These are phyloP conservation scores for Pseudochaenichthys georgianus DNA, from an alignment of 2,797 vertebrate genomes.

Conservation along the genomic window DNA sequence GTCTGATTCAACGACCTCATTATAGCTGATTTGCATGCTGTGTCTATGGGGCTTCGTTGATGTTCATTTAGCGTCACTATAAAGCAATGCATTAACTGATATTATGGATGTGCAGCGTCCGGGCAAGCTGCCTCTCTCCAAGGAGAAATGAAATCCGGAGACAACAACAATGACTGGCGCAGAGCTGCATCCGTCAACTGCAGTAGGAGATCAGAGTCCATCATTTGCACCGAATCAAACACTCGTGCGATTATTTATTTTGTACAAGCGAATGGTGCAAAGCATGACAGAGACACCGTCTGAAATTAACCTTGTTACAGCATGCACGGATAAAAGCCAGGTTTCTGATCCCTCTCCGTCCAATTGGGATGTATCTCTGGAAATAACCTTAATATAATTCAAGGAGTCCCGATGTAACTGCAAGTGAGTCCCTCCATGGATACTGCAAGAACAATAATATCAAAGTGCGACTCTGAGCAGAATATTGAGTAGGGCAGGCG, in stretches of 20 bases:
- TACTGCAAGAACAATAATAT: not conserved
- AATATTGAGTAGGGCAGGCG: not conserved
- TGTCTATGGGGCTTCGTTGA: not conserved
- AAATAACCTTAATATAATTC: conserved; percentile 34
- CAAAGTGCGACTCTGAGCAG: conserved; percentile 42
- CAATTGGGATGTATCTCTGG: conserved; percentile 10
- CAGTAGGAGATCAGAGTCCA: conserved; percentile 37
- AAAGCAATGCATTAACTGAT: conserved; percentile 12
- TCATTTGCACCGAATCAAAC: conserved; percentile 40
- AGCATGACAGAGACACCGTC: conserved; percentile 76
- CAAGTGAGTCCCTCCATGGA: conserved; percentile 7
- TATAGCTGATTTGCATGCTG: not conserved
- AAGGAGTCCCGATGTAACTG: conserved; percentile 25
- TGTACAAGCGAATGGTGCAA: conserved; percentile 29
- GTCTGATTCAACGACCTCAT: conserved; percentile 2
- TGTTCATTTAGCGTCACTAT: not conserved
- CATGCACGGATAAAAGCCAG: conserved; percentile 38
- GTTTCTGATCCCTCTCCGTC: conserved; percentile 12
- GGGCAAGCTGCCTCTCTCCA: conserved; percentile 46
- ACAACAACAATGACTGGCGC: conserved; percentile 66
- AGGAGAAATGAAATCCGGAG: conserved; percentile 52
- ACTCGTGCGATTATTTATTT: not conserved
- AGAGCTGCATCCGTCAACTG: conserved; percentile 68
- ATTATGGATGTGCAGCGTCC: conserved; percentile 34
- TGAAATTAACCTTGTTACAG: conserved; percentile 63